Conservation (phyloP, 1,140 invertebrate species). For the Marisa cornuarietis region DNA sequence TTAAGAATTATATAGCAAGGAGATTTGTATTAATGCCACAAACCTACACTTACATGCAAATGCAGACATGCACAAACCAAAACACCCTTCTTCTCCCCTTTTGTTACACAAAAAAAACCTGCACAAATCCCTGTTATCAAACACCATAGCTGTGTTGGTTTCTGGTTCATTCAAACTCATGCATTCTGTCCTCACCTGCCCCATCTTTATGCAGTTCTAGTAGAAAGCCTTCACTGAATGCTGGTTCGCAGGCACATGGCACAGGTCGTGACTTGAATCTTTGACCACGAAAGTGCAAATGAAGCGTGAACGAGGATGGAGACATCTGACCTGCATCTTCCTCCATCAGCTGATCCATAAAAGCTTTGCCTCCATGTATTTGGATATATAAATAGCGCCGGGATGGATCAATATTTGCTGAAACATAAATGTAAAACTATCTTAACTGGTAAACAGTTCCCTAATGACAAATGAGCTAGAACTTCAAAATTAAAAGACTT, state of each 20-base stretch:
- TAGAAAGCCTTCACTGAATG: slow-evolving; percentile 63
- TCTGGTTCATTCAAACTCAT: background rate
- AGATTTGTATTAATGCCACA: too few species aligned
- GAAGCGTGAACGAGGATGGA: slow-evolving; percentile 58
- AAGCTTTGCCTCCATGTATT: slow-evolving; percentile 60
- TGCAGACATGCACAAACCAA: too few species aligned
- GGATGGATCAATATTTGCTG: slow-evolving; percentile 63
- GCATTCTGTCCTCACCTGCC: slow-evolving; percentile 39
- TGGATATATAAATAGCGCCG: slow-evolving; percentile 60
- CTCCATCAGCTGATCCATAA: slow-evolving; percentile 61
- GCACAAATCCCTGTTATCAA: background rate
- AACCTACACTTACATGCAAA: too few species aligned
- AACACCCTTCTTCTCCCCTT: background rate
- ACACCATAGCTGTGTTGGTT: background rate
- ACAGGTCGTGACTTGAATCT: slow-evolving; percentile 62
- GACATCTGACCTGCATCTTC: slow-evolving; percentile 55
- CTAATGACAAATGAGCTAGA: too few species aligned
- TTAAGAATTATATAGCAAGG: too few species aligned
- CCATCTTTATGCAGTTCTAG: slow-evolving; percentile 64
- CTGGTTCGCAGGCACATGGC: slow-evolving; percentile 64
- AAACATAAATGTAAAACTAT: slow-evolving; percentile 23
- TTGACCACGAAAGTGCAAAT: slow-evolving; percentile 63
- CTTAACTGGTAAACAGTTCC: too few species aligned
- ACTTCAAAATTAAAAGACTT: too few species aligned
- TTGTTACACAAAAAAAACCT: background rate